These are phyloP conservation scores for Stylophora pistillata DNA, from an alignment of 64 coral and sea anemone species.

Conservation along the genomic window DNA sequence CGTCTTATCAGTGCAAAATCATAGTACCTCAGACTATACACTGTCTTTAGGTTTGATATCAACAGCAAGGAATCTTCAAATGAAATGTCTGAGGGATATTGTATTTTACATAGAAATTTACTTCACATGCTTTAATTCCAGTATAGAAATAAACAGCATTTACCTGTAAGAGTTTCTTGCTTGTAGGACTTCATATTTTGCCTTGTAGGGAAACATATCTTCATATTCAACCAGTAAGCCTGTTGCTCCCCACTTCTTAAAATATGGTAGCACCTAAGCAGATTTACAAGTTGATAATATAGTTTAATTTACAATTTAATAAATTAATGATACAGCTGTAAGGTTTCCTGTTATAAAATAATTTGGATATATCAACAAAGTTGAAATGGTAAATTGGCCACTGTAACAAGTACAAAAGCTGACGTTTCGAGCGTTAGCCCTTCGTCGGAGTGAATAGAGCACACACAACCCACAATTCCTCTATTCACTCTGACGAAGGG, in stretches of 20 bases:
- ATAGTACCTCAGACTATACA: too few relatives aligned
- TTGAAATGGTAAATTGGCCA: too few relatives aligned
- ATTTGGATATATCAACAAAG: neutral
- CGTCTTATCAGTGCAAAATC: too few relatives aligned
- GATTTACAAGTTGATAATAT: neutral
- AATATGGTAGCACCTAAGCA: conserved; percentile 53
- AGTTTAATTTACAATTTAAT: too few relatives aligned
- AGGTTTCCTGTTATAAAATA: neutral
- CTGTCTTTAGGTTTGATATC: too few relatives aligned
- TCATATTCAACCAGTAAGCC: conserved; percentile 85
- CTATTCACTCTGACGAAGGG: too few relatives aligned
- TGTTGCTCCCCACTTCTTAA: conserved; percentile 74
- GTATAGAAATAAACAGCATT: conserved; percentile 4
- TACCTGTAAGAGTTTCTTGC: conserved; percentile 63
- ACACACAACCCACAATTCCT: too few relatives aligned
- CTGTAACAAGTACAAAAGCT: too few relatives aligned
- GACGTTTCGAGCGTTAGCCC: too few relatives aligned
- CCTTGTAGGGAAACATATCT: conserved; percentile 82
- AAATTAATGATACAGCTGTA: neutral
- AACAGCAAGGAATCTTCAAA: too few relatives aligned
- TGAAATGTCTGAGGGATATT: too few relatives aligned
- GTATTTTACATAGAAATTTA: neutral
- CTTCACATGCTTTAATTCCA: neutral
- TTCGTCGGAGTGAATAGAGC: too few relatives aligned
- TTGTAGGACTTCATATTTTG: conserved; percentile 40